These are phyloP conservation scores for Labeo calbasu DNA, from an alignment of 2,797 vertebrate species.

Conservation along the genomic window DNA sequence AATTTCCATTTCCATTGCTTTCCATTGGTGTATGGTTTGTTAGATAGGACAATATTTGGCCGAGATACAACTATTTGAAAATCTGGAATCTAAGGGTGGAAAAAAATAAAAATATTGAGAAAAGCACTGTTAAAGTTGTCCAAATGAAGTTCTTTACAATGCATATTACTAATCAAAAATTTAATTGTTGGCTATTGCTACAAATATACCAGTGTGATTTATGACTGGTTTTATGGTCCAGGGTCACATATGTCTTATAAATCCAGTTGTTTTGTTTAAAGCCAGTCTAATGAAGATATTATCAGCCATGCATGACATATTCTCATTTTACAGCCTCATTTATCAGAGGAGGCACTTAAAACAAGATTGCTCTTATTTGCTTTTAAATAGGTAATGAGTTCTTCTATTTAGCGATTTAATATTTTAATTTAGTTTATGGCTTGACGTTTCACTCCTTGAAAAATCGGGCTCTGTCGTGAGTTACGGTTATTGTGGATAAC, in stretches of 20 bases:
- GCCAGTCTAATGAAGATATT: constrained; percentile 28
- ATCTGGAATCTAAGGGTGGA: too few species aligned
- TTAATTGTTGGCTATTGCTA: too few species aligned
- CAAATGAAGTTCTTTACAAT: too few species aligned
- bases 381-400: constrained; percentile 68
- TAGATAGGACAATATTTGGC: too few species aligned
- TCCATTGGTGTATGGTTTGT: too few species aligned
- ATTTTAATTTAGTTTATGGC: constrained; percentile 66
- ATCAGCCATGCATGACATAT: constrained; percentile 47
- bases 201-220: too few species aligned
- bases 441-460: constrained; percentile 22
- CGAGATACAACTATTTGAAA: too few species aligned
- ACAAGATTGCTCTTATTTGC: constrained; percentile 66
- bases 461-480: constrained; percentile 56
- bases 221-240: too few species aligned
- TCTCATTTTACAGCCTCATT: constrained; percentile 56
- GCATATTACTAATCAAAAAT: too few species aligned
- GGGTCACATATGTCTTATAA: constrained; percentile 8
- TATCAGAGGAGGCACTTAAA: constrained; percentile 67
- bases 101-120: too few species aligned
- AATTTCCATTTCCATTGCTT: too few species aligned
- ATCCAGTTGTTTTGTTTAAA: constrained; percentile 58
- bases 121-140: too few species aligned
- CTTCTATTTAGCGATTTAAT: constrained; percentile 44
- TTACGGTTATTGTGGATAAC: constrained; percentile 71